A percentile compares a stretch with the other conserved stretches of the same genome.
Evolutionary conservation across 2,113 vertebrate species (phyloP).

Genomic region (Ranitomeya variabilis): DNA sequence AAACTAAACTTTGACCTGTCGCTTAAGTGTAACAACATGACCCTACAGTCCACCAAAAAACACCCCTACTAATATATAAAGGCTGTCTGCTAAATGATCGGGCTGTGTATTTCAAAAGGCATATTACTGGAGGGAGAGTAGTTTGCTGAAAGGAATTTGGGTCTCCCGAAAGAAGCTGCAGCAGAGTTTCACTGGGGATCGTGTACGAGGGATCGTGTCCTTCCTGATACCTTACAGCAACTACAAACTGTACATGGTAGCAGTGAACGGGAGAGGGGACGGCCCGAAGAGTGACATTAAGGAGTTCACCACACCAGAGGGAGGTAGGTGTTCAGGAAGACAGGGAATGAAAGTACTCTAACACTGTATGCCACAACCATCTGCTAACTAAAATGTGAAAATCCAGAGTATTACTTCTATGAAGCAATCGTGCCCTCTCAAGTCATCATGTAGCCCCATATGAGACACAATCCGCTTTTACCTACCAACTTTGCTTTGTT

Average conservation of each 20-base stretch:
- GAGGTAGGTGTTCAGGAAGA: conserved; percentile 82
- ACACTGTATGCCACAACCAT: neutral
- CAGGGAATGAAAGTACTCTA: neutral
- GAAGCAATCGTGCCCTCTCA: neutral
- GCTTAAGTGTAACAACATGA: neutral
- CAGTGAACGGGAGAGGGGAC: conserved; percentile 87
- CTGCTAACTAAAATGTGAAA: neutral
- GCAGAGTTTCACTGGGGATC: conserved; percentile 80
- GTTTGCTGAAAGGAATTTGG: conserved; percentile 84
- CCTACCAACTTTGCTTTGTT: neutral
- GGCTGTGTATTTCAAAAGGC: conserved; percentile 75
- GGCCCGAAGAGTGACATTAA: conserved; percentile 85
- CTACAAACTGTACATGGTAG: conserved; percentile 94
- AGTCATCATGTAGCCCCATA: neutral
- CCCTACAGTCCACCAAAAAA: neutral
- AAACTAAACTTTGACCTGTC: conserved; percentile 7
- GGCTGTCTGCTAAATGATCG: neutral
- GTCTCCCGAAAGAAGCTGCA: conserved; percentile 86
- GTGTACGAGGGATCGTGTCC: conserved; percentile 80
- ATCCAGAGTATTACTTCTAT: too few species aligned
- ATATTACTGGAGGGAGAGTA: conserved; percentile 93
- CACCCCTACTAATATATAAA: conserved; percentile 17
- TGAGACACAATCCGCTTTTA: neutral
- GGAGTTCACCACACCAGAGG: conserved; percentile 90
- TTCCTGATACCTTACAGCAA: conserved; percentile 88